Conservation (phyloP, 2,797 vertebrate species). For the Acanthurus lineatus region DNA sequence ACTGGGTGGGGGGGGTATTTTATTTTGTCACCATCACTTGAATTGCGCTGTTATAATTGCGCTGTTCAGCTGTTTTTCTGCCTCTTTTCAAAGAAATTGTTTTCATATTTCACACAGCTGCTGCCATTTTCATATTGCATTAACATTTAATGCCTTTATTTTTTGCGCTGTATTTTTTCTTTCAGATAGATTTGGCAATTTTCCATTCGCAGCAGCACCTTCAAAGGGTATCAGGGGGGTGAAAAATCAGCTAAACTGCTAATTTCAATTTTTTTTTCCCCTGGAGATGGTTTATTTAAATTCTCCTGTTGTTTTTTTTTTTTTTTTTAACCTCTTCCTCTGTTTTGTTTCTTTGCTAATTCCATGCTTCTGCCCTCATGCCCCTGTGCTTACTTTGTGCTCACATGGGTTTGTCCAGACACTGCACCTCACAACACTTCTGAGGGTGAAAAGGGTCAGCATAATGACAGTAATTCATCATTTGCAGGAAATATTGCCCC, state of each 20-base stretch:
- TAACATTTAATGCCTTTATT: slow-evolving; percentile 17
- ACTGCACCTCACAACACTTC: slow-evolving; percentile 37
- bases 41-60: slow-evolving; percentile 58
- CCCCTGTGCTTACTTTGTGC: slow-evolving; percentile 25
- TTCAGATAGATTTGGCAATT: slow-evolving; percentile 2
- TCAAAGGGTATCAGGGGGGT: neutral
- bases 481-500: slow-evolving; percentile 20
- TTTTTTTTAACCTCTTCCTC: slow-evolving; percentile 21
- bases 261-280: slow-evolving; percentile 15
- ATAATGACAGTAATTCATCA: slow-evolving; percentile 8
- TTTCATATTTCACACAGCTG: slow-evolving; percentile 44
- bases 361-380: slow-evolving; percentile 55
- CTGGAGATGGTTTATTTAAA: slow-evolving; percentile 33
- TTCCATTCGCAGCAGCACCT: slow-evolving; percentile 26
- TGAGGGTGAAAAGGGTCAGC: neutral
- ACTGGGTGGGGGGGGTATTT: slow-evolving; percentile 71
- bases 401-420: slow-evolving; percentile 40
- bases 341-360: slow-evolving; percentile 51
- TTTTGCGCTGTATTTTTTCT: slow-evolving; percentile 36
- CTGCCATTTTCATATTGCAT: slow-evolving; percentile 50
- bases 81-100: slow-evolving; percentile 42
- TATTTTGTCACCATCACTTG: slow-evolving; percentile 71
- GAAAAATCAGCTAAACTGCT: neutral
- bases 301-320: slow-evolving; percentile 12
- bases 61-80: slow-evolving; percentile 46